A percentile compares a stretch with the other conserved stretches of the same genome.
Evolutionary conservation across 2,113 vertebrate genomes (phyloP).

Genomic region (Sardina pilchardus): DNA sequence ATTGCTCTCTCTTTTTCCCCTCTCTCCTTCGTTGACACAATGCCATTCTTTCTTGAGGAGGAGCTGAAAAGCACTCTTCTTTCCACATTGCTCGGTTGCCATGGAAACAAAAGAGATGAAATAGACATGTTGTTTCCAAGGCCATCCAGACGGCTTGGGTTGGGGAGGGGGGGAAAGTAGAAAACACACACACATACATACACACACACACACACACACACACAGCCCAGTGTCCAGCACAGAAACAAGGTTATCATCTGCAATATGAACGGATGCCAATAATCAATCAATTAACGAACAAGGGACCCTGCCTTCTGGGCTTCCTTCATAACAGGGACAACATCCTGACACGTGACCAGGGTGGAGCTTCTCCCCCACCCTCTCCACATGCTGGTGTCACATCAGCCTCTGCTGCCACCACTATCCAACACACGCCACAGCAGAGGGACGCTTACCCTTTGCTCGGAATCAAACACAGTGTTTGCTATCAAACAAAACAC

Average conservation of each 20-base stretch:
- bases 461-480: not conserved
- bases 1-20: constrained; percentile 22
- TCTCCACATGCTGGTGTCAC: not conserved
- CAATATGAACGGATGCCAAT: constrained; percentile 9
- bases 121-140: constrained; percentile 63
- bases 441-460: not conserved
- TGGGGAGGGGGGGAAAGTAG: constrained; percentile 11
- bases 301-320: not conserved
- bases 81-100: constrained; percentile 62
- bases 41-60: constrained; percentile 55
- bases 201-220: constrained; percentile 1
- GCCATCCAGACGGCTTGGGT: constrained; percentile 48
- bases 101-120: constrained; percentile 70
- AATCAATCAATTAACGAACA: not conserved
- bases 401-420: not conserved
- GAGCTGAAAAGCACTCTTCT: constrained; percentile 55
- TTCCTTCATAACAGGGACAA: not conserved
- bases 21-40: constrained; percentile 38
- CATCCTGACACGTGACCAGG: not conserved
- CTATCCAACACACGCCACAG: not conserved
- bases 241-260: constrained; percentile 9
- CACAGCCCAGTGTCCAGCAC: not conserved
- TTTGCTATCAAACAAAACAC: not conserved
- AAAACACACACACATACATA: not conserved
- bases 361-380: not conserved